Conservation (phyloP, 2,797 vertebrate species). For the Myripristis jacobus region DNA sequence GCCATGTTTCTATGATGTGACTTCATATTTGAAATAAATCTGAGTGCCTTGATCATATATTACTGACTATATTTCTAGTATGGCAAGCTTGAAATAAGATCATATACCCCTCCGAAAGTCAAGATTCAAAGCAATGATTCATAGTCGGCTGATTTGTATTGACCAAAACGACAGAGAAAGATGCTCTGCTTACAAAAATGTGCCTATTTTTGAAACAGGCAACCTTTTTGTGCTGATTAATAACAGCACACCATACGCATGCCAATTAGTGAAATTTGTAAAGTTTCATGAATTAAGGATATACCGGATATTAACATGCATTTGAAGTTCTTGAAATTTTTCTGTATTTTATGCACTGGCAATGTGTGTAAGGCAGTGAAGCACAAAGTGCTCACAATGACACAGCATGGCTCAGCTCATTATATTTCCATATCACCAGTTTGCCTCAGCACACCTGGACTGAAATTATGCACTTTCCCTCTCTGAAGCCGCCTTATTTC, state of each 20-base stretch:
- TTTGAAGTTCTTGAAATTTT: neutral
- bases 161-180: too few species aligned
- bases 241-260: too few species aligned
- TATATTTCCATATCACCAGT: slow-evolving; percentile 14
- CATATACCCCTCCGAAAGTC: too few species aligned
- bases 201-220: too few species aligned
- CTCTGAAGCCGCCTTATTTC: slow-evolving; percentile 48
- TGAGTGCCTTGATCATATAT: too few species aligned
- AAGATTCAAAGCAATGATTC: too few species aligned
- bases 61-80: too few species aligned
- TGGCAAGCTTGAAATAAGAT: too few species aligned
- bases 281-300: neutral
- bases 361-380: neutral
- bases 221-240: too few species aligned
- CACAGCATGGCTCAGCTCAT: neutral
- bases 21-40: neutral
- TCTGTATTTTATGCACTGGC: neutral
- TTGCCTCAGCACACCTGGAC: slow-evolving; percentile 36
- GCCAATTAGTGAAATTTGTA: too few species aligned
- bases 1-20: neutral
- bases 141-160: too few species aligned
- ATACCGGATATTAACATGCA: neutral
- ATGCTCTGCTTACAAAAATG: too few species aligned
- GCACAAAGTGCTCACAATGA: neutral
- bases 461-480: slow-evolving; percentile 32